Percentiles rank a stretch among this genome's conserved stretches.
Evolutionary conservation across 2,888 invertebrate species (phyloP).

Genomic region (Scaptomyza tumidula): DNA sequence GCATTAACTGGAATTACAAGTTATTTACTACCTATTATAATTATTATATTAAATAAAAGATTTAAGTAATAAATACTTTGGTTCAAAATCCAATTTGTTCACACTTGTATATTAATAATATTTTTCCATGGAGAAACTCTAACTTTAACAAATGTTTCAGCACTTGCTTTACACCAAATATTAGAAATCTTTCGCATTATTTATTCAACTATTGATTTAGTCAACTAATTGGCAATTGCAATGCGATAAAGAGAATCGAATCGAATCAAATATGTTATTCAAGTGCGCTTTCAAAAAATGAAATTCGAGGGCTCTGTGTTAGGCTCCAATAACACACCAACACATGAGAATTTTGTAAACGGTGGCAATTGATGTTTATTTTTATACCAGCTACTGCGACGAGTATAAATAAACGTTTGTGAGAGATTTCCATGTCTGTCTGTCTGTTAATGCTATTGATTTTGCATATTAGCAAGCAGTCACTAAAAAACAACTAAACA

Average conservation of each 20-base stretch:
- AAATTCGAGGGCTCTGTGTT: neutral
- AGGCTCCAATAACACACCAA: slow-evolving; percentile 22
- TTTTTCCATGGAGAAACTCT: neutral
- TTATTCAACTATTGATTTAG: slow-evolving; percentile 42
- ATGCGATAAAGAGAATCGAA: slow-evolving; percentile 31
- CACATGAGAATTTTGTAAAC: slow-evolving; percentile 12
- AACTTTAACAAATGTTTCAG: neutral
- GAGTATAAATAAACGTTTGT: neutral
- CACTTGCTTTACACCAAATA: slow-evolving; percentile 4
- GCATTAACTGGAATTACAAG: slow-evolving; percentile 29
- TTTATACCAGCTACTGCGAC: neutral
- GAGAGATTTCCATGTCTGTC: too few relatives aligned
- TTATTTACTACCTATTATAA: slow-evolving; percentile 41
- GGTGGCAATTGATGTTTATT: slow-evolving; percentile 13
- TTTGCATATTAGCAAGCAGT: slow-evolving; percentile 60
- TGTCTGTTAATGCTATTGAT: slow-evolving; percentile 49
- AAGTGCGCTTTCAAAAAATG: slow-evolving; percentile 13
- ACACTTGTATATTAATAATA: slow-evolving; percentile 5
- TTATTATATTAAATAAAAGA: slow-evolving; percentile 21
- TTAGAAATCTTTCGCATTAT: neutral
- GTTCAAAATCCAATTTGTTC: neutral
- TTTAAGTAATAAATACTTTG: neutral
- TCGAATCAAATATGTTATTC: slow-evolving; percentile 34
- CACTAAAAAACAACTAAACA: slow-evolving; percentile 56
- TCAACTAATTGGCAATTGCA: slow-evolving; percentile 60